These are phyloP conservation scores for Sphaerophoria taeniata DNA, from an alignment of 2,888 invertebrate species.

Conservation along the genomic window DNA sequence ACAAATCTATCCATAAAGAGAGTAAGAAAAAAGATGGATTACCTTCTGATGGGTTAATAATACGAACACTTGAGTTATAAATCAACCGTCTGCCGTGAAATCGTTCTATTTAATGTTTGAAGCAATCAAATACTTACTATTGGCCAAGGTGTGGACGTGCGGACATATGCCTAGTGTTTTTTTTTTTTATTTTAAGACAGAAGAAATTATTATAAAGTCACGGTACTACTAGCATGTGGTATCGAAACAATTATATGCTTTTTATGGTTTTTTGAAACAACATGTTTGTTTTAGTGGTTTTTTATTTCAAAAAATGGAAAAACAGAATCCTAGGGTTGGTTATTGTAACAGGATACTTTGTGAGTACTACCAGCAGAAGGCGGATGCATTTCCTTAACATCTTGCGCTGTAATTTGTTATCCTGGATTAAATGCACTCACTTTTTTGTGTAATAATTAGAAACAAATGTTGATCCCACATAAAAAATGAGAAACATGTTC, in stretches of 20 bases:
- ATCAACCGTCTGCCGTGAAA: conserved; percentile 68
- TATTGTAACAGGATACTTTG: conserved; percentile 20
- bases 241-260: conserved; percentile 53
- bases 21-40: conserved; percentile 51
- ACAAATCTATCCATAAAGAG: no score
- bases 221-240: conserved; percentile 52
- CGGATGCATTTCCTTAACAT: conserved; percentile 8
- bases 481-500: neutral
- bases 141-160: conserved; percentile 54
- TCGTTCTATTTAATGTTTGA: conserved; percentile 50
- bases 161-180: conserved; percentile 55
- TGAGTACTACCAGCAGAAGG: conserved; percentile 14
- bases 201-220: conserved; percentile 45
- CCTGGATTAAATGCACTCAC: neutral
- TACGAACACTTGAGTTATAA: conserved; percentile 44
- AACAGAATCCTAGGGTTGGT: neutral
- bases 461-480: neutral
- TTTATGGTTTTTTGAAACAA: conserved; percentile 35
- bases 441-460: neutral
- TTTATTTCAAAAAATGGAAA: conserved; percentile 13
- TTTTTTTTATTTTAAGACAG: neutral
- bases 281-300: conserved; percentile 21
- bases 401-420: neutral
- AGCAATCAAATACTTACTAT: conserved; percentile 6
- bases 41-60: conserved; percentile 56